These are phyloP conservation scores for Phorcus lineatus DNA, from an alignment of 2,888 invertebrate species.

Conservation along the genomic window DNA sequence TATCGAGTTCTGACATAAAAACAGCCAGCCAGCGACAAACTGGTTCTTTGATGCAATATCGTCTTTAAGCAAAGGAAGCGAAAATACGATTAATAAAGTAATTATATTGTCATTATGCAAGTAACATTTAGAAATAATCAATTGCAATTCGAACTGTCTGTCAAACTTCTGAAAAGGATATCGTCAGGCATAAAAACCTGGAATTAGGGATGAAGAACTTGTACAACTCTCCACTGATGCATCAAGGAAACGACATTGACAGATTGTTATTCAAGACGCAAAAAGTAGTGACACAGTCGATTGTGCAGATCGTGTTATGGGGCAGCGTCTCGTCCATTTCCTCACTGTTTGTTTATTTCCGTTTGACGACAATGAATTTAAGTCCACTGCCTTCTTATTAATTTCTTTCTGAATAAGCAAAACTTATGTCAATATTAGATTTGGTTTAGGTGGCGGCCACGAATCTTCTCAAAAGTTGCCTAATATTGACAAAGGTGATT, in stretches of 20 bases:
- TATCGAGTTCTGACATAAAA: too few relatives aligned
- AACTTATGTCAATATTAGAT: slow-evolving; percentile 19
- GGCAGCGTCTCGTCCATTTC: neutral
- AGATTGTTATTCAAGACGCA: neutral
- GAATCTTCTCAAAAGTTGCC: neutral
- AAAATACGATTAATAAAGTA: too few relatives aligned
- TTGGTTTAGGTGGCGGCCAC: neutral
- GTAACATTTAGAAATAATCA: too few relatives aligned
- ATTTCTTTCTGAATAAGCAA: slow-evolving; percentile 17
- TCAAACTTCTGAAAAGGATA: too few relatives aligned
- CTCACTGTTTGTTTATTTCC: neutral
- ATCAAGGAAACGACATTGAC: neutral
- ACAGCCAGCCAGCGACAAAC: too few relatives aligned
- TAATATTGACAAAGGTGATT: slow-evolving; percentile 2
- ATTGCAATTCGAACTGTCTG: too few relatives aligned
- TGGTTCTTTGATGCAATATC: too few relatives aligned
- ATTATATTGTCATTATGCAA: too few relatives aligned
- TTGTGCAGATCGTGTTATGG: neutral
- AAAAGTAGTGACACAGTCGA: neutral
- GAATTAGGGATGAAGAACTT: neutral
- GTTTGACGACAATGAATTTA: neutral
- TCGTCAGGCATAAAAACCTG: too few relatives aligned
- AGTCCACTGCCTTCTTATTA: neutral
- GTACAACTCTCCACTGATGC: neutral
- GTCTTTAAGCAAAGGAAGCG: too few relatives aligned